These are phyloP conservation scores for Heterodera filipjevi DNA, from an alignment of 2,888 invertebrate genomes.

Conservation along the genomic window DNA sequence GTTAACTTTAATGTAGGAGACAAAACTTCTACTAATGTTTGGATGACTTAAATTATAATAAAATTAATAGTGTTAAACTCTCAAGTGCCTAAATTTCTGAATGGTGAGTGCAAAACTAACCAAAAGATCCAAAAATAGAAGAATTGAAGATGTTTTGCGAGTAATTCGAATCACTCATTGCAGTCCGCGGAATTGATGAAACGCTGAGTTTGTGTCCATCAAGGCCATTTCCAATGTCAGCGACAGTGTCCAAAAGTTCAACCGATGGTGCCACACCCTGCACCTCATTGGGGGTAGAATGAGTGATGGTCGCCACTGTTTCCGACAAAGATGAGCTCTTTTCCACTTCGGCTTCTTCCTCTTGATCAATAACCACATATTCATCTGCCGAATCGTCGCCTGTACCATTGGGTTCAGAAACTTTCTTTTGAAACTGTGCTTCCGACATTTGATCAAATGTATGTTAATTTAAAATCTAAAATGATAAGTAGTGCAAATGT, in stretches of 20 bases:
- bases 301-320: not conserved
- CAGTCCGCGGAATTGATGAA: not conserved
- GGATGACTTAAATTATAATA: too few relatives aligned
- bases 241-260: not conserved
- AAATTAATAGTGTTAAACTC: too few relatives aligned
- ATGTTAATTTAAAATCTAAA: not conserved
- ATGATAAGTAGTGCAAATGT: too few relatives aligned
- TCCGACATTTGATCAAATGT: not conserved
- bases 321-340: not conserved
- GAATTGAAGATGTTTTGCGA: constrained; percentile 2
- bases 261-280: not conserved
- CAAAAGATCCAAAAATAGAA: not conserved
- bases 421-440: not conserved
- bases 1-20: too few relatives aligned
- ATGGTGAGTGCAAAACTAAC: not conserved
- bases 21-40: too few relatives aligned
- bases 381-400: constrained; percentile 6
- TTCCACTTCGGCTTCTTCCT: not conserved
- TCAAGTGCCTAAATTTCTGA: not conserved
- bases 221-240: constrained; percentile 10
- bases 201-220: constrained; percentile 4
- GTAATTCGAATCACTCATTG: not conserved
- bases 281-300: not conserved
- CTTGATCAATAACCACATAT: constrained; percentile 1
- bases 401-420: not conserved